phyloP scores from a whole-genome alignment of 1,140 invertebrate species.

The Apocrypta bakeri region DNA sequence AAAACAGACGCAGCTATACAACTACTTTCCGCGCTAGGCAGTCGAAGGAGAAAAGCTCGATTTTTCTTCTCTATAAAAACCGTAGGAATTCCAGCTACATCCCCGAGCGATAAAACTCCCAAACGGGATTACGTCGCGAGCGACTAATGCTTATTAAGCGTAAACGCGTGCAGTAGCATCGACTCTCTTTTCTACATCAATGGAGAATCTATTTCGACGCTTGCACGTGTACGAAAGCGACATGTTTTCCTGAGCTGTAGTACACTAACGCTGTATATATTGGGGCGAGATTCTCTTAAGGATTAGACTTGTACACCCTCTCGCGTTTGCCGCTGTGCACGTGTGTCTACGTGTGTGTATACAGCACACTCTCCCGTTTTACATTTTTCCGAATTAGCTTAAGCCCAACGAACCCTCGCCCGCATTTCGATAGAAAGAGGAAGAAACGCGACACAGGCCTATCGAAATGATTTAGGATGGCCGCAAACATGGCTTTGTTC shows the following conservation, averaged over 20 bases:
- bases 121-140: constrained; percentile 56
- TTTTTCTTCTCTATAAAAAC: not conserved
- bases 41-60: not conserved
- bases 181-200: constrained; percentile 11
- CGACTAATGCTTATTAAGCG: constrained; percentile 62
- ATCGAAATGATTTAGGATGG: constrained; percentile 36
- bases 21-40: too few relatives aligned
- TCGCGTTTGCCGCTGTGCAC: constrained; percentile 20
- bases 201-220: not conserved
- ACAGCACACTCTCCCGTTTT: constrained; percentile 42
- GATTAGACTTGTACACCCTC: constrained; percentile 35
- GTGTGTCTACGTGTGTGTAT: too few relatives aligned
- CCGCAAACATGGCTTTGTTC: constrained; percentile 38
- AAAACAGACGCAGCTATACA: too few relatives aligned
- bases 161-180: constrained; percentile 44
- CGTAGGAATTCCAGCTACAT: not conserved
- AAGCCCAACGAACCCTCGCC: constrained; percentile 26
- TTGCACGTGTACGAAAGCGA: too few relatives aligned
- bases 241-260: constrained; percentile 11
- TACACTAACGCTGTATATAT: not conserved
- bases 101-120: constrained; percentile 45
- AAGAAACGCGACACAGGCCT: not conserved
- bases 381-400: constrained; percentile 51
- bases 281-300: constrained; percentile 3
- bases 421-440: not conserved